Evolutionary conservation across 2,797 vertebrate genomes (phyloP).

Genomic region (Myotis pilosus): DNA sequence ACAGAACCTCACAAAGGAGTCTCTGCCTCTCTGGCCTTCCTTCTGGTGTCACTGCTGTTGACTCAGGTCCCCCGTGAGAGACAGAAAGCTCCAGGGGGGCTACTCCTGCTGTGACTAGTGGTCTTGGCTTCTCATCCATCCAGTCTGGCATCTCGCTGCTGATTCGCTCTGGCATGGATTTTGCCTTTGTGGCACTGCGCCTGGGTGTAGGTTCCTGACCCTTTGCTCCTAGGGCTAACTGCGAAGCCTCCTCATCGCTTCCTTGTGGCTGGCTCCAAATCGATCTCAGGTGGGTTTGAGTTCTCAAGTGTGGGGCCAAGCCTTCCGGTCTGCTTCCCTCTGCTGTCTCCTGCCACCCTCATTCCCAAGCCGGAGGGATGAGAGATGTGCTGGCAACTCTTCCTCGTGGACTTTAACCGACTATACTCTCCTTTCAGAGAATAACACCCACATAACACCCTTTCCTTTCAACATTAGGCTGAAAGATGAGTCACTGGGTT

Average conservation of each 20-base stretch:
- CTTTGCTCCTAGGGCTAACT: neutral
- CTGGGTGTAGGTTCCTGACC: neutral
- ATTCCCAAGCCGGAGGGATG: neutral
- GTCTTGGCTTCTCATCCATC: neutral
- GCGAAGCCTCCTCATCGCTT: neutral
- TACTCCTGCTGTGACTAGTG: neutral
- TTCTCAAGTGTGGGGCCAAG: neutral
- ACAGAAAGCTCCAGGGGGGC: neutral
- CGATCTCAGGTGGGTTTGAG: neutral
- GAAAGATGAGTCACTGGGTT: slow-evolving; percentile 74
- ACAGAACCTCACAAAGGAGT: neutral
- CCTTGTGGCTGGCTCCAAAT: neutral
- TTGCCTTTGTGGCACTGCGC: neutral
- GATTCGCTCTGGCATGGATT: neutral
- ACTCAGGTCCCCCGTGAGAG: neutral
- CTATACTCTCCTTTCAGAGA: neutral
- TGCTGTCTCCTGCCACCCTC: neutral
- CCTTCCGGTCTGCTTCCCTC: neutral
- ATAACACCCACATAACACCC: slow-evolving; percentile 66
- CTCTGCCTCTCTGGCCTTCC: neutral
- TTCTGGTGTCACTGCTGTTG: neutral
- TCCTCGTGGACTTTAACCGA: neutral
- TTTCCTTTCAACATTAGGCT: slow-evolving; percentile 75
- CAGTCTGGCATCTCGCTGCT: neutral
- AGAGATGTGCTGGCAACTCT: neutral